These are phyloP conservation scores for Hipposideros larvatus DNA, from an alignment of 2,797 vertebrate genomes.

Conservation along the genomic window DNA sequence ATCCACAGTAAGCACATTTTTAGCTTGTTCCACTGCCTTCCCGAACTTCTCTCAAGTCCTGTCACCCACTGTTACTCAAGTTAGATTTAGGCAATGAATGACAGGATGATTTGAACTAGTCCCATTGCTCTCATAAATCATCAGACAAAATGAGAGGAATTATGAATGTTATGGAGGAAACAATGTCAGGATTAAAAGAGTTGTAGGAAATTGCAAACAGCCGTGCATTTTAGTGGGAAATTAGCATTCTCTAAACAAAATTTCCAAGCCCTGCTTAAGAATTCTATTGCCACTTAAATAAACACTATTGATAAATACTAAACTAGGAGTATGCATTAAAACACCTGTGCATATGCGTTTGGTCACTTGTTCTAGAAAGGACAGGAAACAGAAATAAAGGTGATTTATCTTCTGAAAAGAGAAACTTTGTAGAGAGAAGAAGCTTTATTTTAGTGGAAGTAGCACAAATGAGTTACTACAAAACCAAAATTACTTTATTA, in stretches of 20 bases:
- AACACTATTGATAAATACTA: not conserved
- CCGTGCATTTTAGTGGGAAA: not conserved
- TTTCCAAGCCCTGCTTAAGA: not conserved
- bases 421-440: not conserved
- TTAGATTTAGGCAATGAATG: not conserved
- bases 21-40: not conserved
- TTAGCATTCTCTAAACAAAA: not conserved
- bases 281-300: not conserved
- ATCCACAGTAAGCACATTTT: not conserved
- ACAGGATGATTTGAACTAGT: not conserved
- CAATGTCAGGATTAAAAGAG: not conserved
- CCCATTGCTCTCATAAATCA: not conserved
- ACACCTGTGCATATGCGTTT: not conserved
- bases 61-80: not conserved
- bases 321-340: not conserved
- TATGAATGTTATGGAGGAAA: not conserved
- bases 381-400: not conserved
- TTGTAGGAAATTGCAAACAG: not conserved
- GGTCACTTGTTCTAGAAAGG: not conserved
- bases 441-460: constrained; percentile 43
- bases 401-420: not conserved
- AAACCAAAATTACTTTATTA: constrained; percentile 36
- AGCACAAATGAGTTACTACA: constrained; percentile 21
- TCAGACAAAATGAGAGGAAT: not conserved
- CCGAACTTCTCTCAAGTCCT: not conserved